Evolutionary conservation across 2,797 vertebrate genomes (phyloP).

Genomic region (Halcyon badia): DNA sequence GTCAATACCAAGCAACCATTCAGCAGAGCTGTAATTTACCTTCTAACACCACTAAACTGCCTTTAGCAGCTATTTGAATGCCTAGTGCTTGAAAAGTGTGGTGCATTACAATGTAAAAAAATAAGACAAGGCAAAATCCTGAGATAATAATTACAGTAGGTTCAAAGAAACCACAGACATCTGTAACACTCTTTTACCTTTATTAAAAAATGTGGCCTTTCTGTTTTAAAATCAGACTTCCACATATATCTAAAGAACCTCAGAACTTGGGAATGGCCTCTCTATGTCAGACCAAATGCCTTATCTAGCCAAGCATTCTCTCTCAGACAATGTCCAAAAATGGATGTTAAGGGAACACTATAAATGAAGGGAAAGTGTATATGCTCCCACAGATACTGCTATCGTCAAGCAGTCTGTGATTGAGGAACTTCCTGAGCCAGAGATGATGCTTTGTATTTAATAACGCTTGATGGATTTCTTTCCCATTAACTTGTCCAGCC

Average conservation of each 20-base stretch:
- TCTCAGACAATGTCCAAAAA: background rate
- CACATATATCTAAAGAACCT: background rate
- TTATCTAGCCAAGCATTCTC: background rate
- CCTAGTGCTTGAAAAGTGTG: slow-evolving; percentile 24
- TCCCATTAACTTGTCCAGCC: background rate
- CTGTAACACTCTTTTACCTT: background rate
- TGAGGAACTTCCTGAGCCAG: background rate
- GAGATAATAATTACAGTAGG: slow-evolving; percentile 26
- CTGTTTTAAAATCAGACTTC: background rate
- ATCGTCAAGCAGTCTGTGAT: background rate
- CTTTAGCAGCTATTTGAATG: slow-evolving; percentile 36
- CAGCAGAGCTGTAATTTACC: slow-evolving; percentile 8
- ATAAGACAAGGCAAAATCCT: slow-evolving; percentile 32
- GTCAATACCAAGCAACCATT: background rate
- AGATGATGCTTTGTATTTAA: background rate
- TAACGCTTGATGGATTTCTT: slow-evolving; percentile 17
- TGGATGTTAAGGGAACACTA: background rate
- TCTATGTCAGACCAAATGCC: background rate
- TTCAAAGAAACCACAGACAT: slow-evolving; percentile 42
- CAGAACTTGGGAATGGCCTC: background rate
- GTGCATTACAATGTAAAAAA: slow-evolving; percentile 21
- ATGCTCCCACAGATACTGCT: background rate
- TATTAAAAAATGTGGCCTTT: slow-evolving; percentile 13
- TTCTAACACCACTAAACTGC: slow-evolving; percentile 5
- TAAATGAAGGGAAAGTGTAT: background rate